A percentile compares a stretch with the other conserved stretches of the same genome.
These are phyloP conservation scores for Cuniculus paca DNA, from an alignment of 2,797 vertebrate species.

Conservation along the genomic window DNA sequence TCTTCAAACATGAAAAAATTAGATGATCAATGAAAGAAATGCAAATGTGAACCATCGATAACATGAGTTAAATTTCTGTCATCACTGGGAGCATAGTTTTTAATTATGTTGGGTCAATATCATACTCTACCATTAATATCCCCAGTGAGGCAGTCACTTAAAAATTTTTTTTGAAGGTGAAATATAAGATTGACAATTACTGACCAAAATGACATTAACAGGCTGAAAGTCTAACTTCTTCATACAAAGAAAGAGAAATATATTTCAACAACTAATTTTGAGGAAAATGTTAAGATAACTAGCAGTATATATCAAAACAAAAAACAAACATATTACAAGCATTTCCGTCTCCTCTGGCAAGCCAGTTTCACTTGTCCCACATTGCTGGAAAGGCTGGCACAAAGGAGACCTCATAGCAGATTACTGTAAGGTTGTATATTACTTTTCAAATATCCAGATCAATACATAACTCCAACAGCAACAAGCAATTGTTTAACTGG, in stretches of 20 bases:
- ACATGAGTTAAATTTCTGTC: constrained; percentile 48
- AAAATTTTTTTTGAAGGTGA: constrained; percentile 39
- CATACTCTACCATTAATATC: background rate
- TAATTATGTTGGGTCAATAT: constrained; percentile 34
- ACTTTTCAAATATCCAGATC: constrained; percentile 36
- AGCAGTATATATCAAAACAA: constrained; percentile 36
- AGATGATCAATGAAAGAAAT: background rate
- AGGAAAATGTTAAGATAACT: background rate
- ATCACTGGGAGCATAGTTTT: background rate
- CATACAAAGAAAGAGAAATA: background rate
- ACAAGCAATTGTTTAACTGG: constrained; percentile 1
- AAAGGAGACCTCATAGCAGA: background rate
- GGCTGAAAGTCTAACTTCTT: constrained; percentile 52
- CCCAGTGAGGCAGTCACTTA: background rate
- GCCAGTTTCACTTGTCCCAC: constrained; percentile 28
- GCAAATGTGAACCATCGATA: constrained; percentile 31
- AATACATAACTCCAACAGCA: constrained; percentile 33
- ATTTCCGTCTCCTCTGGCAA: background rate
- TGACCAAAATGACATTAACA: constrained; percentile 40
- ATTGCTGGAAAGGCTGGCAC: constrained; percentile 12
- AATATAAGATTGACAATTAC: constrained; percentile 21
- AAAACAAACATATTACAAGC: background rate
- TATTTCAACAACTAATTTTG: background rate
- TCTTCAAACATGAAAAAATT: constrained; percentile 44
- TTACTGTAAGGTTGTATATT: background rate